Percentiles rank a stretch among this genome's conserved stretches.
Evolutionary conservation across 2,797 vertebrate genomes (phyloP).

Genomic region (Galaxias olidus): DNA sequence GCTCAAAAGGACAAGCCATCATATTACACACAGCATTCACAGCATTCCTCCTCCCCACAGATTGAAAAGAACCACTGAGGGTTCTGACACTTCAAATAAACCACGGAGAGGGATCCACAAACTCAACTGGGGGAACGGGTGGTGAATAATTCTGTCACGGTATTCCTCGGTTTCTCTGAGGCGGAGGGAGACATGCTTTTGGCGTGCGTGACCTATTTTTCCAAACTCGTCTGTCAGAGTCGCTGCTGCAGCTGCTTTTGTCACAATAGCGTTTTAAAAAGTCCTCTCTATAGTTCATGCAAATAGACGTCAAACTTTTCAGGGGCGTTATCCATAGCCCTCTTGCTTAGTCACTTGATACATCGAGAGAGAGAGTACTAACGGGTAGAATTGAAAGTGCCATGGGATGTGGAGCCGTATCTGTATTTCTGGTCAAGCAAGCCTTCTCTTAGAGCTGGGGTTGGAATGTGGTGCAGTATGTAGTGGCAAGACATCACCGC

Average conservation of each 20-base stretch:
- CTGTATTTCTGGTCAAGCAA: background rate
- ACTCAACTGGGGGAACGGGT: constrained; percentile 50
- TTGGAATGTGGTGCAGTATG: constrained; percentile 12
- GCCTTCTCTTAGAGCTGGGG: constrained; percentile 29
- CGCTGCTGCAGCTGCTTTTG: constrained; percentile 55
- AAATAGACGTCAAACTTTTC: constrained; percentile 58
- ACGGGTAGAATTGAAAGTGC: no score
- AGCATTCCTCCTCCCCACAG: constrained; percentile 28
- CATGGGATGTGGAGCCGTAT: no score
- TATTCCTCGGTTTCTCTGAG: constrained; percentile 64
- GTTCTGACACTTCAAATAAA: constrained; percentile 47
- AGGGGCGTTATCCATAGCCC: constrained; percentile 45
- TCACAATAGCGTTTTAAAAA: constrained; percentile 55
- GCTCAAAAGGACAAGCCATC: constrained; percentile 26
- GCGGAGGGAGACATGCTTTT: constrained; percentile 59
- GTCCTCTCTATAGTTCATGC: constrained; percentile 57
- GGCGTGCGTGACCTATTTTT: constrained; percentile 75
- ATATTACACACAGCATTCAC: constrained; percentile 29
- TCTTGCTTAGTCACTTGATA: constrained; percentile 30
- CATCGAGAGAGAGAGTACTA: background rate
- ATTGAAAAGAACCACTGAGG: constrained; percentile 43
- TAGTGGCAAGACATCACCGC: constrained; percentile 20
- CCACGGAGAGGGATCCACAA: constrained; percentile 38
- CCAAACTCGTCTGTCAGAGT: constrained; percentile 55
- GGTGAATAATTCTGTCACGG: constrained; percentile 66